phyloP scores from a whole-genome alignment of 1,140 invertebrate species.

The Thaumatotibia leucotreta region DNA sequence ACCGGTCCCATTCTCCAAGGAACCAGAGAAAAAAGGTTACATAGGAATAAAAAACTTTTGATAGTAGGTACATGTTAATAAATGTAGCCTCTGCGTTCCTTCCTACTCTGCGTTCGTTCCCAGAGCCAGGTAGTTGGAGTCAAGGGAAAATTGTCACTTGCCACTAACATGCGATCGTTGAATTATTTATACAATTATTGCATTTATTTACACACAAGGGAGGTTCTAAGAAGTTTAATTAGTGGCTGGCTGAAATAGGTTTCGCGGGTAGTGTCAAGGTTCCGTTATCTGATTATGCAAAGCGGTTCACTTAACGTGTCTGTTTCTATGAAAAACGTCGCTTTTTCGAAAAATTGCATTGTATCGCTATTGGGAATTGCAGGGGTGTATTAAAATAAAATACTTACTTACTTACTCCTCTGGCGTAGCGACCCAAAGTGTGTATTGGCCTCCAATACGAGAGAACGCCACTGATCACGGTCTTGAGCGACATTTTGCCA shows the following conservation, averaged over 20 bases:
- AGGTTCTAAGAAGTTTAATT: conserved; percentile 34
- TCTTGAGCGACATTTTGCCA: no score
- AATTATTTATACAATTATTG: conserved; percentile 37
- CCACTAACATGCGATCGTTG: conserved; percentile 21
- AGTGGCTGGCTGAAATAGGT: conserved; percentile 24
- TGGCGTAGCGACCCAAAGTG: no score
- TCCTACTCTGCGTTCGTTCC: conserved; percentile 39
- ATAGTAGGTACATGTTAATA: background rate
- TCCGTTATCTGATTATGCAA: background rate
- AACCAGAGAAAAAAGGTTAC: no score
- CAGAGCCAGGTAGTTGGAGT: conserved; percentile 25
- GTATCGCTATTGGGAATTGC: no score
- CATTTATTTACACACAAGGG: conserved; percentile 23
- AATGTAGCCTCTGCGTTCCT: conserved; percentile 33
- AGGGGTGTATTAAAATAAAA: no score
- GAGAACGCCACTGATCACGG: no score
- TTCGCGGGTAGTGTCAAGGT: conserved; percentile 35
- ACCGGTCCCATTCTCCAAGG: no score
- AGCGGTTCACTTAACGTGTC: background rate
- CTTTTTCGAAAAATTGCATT: background rate
- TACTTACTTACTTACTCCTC: no score
- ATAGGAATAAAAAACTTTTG: background rate
- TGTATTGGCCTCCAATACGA: no score
- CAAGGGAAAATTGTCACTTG: conserved; percentile 35
- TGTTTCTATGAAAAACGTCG: background rate